These are phyloP conservation scores for Cotesia congregata DNA, from an alignment of 2,888 invertebrate species.

Conservation along the genomic window DNA sequence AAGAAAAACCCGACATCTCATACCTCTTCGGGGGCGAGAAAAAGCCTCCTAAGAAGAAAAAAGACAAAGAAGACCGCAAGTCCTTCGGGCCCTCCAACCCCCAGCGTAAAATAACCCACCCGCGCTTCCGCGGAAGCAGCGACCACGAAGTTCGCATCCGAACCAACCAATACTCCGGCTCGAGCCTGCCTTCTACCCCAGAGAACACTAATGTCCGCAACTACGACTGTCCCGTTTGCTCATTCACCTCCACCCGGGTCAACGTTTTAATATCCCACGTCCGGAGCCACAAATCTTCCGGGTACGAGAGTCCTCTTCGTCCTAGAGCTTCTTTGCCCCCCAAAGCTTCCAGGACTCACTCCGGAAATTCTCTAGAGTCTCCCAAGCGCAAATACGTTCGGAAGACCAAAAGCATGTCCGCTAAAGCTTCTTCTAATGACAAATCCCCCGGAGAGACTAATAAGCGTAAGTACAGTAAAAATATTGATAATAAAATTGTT, in stretches of 20 bases:
- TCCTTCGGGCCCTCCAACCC: conserved; percentile 43
- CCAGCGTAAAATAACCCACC: conserved; percentile 69
- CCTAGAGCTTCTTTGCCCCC: conserved; percentile 50
- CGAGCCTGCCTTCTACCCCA: conserved; percentile 54
- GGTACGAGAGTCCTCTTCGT: conserved; percentile 51
- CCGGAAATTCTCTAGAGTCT: conserved; percentile 38
- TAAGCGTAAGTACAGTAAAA: conserved; percentile 63
- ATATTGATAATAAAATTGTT: conserved; percentile 57
- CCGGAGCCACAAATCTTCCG: conserved; percentile 77
- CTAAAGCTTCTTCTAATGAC: conserved; percentile 61
- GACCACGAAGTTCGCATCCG: conserved; percentile 78
- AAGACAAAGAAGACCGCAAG: conserved; percentile 53
- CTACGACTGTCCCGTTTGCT: conserved; percentile 77
- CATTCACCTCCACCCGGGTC: conserved; percentile 78
- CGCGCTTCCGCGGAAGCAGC: conserved; percentile 70
- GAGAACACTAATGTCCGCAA: conserved; percentile 35
- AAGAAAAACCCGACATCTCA: conserved; percentile 72
- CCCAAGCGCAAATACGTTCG: conserved; percentile 69
- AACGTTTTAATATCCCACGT: conserved; percentile 83
- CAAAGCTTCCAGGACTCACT: background rate
- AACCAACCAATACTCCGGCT: conserved; percentile 70
- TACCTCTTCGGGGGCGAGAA: conserved; percentile 72
- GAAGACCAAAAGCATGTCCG: conserved; percentile 66
- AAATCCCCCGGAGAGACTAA: conserved; percentile 54
- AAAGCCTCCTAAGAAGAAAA: conserved; percentile 67